These are phyloP conservation scores for Pterostichus madidus DNA, from an alignment of 2,888 invertebrate genomes.

Conservation along the genomic window DNA sequence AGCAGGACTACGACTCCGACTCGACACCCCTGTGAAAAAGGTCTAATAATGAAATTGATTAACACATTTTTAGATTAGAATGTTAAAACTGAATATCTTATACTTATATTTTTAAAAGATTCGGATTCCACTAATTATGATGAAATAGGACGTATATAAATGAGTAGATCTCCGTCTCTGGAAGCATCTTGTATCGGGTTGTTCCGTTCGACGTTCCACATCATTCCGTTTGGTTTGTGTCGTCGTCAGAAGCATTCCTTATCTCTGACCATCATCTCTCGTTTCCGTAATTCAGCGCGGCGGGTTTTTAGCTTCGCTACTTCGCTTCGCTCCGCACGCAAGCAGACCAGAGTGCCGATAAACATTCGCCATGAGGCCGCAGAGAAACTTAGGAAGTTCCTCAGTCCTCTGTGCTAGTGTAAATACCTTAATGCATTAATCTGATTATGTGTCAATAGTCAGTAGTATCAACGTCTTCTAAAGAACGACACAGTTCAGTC, in stretches of 20 bases:
- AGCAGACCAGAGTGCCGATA: slow-evolving; percentile 3
- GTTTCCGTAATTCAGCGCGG: background rate
- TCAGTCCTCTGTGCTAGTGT: background rate
- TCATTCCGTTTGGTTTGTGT: slow-evolving; percentile 2
- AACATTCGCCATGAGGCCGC: background rate
- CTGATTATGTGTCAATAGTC: slow-evolving; percentile 41
- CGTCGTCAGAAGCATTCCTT: background rate
- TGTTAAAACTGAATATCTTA: too few relatives aligned
- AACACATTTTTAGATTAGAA: too few relatives aligned
- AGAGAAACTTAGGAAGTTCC: slow-evolving; percentile 2
- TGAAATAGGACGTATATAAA: too few relatives aligned
- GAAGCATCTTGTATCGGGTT: too few relatives aligned
- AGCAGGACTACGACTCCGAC: too few relatives aligned
- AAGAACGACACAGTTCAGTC: background rate
- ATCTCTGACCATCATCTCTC: slow-evolving; percentile 21
- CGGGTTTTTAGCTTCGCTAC: background rate
- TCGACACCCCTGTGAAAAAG: too few relatives aligned
- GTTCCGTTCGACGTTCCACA: background rate
- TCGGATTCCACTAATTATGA: too few relatives aligned
- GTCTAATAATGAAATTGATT: too few relatives aligned
- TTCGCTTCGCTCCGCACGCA: background rate
- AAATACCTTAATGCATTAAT: slow-evolving; percentile 47
- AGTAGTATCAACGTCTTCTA: background rate
- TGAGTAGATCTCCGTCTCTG: too few relatives aligned
- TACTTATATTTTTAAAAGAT: too few relatives aligned